Conservation (phyloP, 1,140 invertebrate species). For the Monomorium pharaonis region DNA sequence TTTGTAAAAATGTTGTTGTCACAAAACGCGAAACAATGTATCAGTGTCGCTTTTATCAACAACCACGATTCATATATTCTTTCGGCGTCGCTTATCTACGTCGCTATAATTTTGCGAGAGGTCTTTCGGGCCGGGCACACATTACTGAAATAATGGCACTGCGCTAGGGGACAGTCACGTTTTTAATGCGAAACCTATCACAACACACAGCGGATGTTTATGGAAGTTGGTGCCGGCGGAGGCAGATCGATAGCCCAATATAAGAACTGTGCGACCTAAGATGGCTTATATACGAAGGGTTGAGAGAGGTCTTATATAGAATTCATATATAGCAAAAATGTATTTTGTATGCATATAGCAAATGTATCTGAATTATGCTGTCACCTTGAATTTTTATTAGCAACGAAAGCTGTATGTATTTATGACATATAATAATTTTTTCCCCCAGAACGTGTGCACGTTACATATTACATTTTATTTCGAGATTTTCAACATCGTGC, state of each 20-base stretch:
- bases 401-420: background rate
- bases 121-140: background rate
- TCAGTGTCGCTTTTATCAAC: background rate
- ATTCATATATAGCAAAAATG: conserved; percentile 31
- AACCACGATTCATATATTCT: background rate
- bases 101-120: background rate
- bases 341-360: conserved; percentile 17
- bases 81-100: background rate
- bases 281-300: conserved; percentile 3
- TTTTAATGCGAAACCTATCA: conserved; percentile 5
- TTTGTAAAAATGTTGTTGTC: conserved; percentile 7
- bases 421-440: conserved; percentile 21
- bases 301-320: conserved; percentile 8
- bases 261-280: conserved; percentile 35
- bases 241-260: conserved; percentile 31
- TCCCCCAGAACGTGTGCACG: background rate
- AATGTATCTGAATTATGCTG: conserved; percentile 39
- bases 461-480: conserved; percentile 8
- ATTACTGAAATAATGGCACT: conserved; percentile 7
- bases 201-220: conserved; percentile 7
- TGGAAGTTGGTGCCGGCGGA: background rate
- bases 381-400: conserved; percentile 41
- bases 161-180: background rate
- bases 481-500: background rate
- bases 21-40: background rate